Base-by-base conservation (phyloP, 2,113 vertebrate species). In the Podarcis muralis region DNA sequence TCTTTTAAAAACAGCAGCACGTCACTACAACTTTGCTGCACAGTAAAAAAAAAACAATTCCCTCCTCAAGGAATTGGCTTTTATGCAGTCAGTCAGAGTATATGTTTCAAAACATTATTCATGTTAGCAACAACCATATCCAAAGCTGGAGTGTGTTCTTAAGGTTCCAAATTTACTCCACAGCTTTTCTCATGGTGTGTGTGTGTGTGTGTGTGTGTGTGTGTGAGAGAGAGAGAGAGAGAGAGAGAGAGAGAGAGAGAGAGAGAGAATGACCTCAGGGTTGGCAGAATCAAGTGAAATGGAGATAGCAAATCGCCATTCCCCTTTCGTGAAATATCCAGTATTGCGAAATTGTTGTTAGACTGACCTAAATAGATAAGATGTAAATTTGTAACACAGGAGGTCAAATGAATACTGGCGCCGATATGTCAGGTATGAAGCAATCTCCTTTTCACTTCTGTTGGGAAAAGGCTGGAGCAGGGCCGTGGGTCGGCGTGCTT, bases 171-270 rank as follows among this genome's bases (percentile, higher is more conserved):
- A 94, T 94, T 82, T 93, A 88, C 86, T 93, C 83, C 80, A 82
- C 88, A 23, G 85, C 88, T 89, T 94, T 93, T 94, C 93, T 93
- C 89, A 93, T 62, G 88, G 79, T 89, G 4, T 59, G 35, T 76
- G 23, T 30, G 43, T 35, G n/a, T 84, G 82, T 84, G n/a, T 22
- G 30, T 74, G 30, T 74, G 13, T 20, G 13, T 20, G 43, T 35
- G n/a, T 84, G 82, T 84, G n/a, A 12, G 18, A n/a, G n/a, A n/a
- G n/a, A n/a, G n/a, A n/a, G n/a, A n/a, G n/a, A n/a, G n/a, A n/a
- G n/a, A n/a, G n/a, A n/a, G n/a, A n/a, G n/a, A n/a, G n/a, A n/a
- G n/a, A n/a, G n/a, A n/a, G n/a, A n/a, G n/a, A n/a, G n/a, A n/a
- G n/a, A n/a, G n/a, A 12, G 18, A 59, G 57, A 91, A 95, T 88